Base-by-base conservation (phyloP, 2,113 vertebrate genomes). In the Prunella himalayana region DNA sequence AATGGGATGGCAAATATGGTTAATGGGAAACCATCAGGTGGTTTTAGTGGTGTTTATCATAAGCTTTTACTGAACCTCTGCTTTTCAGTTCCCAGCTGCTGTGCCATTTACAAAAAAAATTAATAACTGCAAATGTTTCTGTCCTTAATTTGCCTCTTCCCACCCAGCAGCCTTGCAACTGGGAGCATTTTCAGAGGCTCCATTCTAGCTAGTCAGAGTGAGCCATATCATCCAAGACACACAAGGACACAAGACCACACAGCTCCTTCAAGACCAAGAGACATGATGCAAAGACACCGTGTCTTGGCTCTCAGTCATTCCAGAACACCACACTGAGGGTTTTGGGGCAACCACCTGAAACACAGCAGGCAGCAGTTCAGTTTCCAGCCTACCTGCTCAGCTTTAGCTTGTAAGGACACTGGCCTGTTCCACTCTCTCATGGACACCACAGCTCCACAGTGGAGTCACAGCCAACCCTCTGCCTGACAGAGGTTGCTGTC, bases 221-320 rank as follows among this genome's bases (percentile, higher is more conserved):
- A 88, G 53, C 50, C 30, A 65, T 4, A 33, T 10, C 33, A 53
- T 37, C 6, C 9, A 4, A 70, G n/a, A 86, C 22, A 54, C 66
- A 71, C 0, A 0, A 0, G 45, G 51, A 79, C 44, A 70, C 9
- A 61, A 54, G 71, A 73, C 19, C n/a, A 30, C 3, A 7, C 10
- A 66, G 56, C 27, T 76, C 44, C n/a, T 53, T 82, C 71, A 73
- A 63, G 15, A 78, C 24, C 50, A 76, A 78, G 57, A 57, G n/a
- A 59, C 3, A 42, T 0, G 2, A 33, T 50, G 54, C 53, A 80
- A 64, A 93, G 41, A 59, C 24, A 41, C 15, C 0, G 0, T 0
- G 0, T 25, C 44, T 90, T 3, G 0, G 45, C 28, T 59, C 39
- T 54, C 2, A 0, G 23, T 30, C 47, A 22, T 44, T 47, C 60